These are phyloP conservation scores for Sebastiscus albofasciatus DNA, from an alignment of 2,797 vertebrate species.

Conservation along the genomic window DNA sequence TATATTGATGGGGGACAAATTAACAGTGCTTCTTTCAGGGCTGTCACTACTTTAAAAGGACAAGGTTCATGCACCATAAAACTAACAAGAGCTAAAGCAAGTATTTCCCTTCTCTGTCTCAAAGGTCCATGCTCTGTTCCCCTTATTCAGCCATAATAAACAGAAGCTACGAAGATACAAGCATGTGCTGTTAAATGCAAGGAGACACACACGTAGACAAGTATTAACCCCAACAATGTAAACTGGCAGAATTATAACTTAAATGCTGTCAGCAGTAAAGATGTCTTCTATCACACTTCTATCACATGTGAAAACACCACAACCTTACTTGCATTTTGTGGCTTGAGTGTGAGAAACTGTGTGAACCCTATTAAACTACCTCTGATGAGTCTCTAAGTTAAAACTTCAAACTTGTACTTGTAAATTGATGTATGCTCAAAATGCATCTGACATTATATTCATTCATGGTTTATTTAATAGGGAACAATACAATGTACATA, in stretches of 20 bases:
- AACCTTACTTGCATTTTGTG: not conserved
- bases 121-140: conserved; percentile 50
- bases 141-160: conserved; percentile 60
- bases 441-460: not conserved
- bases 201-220: not conserved
- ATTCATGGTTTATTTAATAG: too few relatives aligned
- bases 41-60: conserved; percentile 36
- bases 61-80: conserved; percentile 73
- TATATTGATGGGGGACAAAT: not conserved
- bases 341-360: not conserved
- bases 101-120: conserved; percentile 17
- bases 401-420: not conserved
- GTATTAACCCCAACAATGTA: not conserved
- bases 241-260: not conserved
- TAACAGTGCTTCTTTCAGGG: not conserved
- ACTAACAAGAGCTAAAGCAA: conserved; percentile 20
- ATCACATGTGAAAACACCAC: conserved; percentile 3
- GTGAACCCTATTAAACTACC: not conserved
- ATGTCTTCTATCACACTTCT: conserved; percentile 1
- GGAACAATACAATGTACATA: too few relatives aligned
- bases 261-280: conserved; percentile 6
- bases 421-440: not conserved
- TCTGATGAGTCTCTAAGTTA: not conserved
- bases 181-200: not conserved
- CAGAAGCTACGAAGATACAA: not conserved